A percentile compares a stretch with the other conserved stretches of the same genome.
Evolutionary conservation across 2,113 vertebrate species (phyloP).

Genomic region (Campylorhamphus procurvoides): DNA sequence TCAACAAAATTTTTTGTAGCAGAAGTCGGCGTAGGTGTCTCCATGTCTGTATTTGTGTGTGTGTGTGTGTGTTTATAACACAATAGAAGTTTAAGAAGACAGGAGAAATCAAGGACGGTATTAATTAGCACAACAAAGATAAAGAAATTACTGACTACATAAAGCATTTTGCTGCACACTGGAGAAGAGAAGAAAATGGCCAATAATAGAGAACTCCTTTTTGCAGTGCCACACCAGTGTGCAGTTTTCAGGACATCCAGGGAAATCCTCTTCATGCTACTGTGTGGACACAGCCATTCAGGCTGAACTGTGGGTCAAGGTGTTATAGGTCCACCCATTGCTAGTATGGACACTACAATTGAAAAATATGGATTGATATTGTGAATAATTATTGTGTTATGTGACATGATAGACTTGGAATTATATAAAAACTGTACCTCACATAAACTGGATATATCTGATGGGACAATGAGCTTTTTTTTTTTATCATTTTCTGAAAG

Average conservation of each 20-base stretch:
- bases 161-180: neutral
- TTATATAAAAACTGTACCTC: neutral
- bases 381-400: neutral
- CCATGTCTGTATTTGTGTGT: accelerated
- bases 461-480: neutral
- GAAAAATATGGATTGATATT: neutral
- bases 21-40: no score
- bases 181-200: neutral
- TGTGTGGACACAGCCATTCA: accelerated
- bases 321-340: neutral
- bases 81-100: neutral
- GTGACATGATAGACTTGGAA: neutral
- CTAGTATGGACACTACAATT: neutral
- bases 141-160: neutral
- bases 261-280: neutral
- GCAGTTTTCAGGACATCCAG: neutral
- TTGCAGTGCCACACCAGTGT: neutral
- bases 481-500: neutral
- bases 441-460: neutral
- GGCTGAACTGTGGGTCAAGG: neutral
- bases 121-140: neutral
- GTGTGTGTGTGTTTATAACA: neutral
- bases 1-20: neutral
- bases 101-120: neutral
- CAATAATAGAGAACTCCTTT: neutral